A percentile compares a stretch with the other conserved stretches of the same genome.
These are phyloP conservation scores for Trissolcus japonicus DNA, from an alignment of 2,888 invertebrate species.

Conservation along the genomic window DNA sequence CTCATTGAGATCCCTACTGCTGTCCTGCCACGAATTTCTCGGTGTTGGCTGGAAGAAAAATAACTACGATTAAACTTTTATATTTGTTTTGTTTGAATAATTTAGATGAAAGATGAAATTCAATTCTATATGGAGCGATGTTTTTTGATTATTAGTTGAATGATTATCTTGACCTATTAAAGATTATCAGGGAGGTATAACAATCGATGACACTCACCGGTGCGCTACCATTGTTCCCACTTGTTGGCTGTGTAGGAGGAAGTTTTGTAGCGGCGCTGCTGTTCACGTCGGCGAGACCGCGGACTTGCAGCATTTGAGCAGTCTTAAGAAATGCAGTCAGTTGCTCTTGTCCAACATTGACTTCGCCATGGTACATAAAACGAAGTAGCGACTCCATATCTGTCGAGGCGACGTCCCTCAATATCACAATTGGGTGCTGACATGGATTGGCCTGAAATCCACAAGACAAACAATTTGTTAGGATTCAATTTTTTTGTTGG, in stretches of 20 bases:
- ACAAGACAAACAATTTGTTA: not conserved
- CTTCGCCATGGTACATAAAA: slow-evolving; percentile 95
- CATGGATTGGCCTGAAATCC: slow-evolving; percentile 85
- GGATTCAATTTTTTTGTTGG: not conserved
- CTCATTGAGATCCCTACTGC: slow-evolving; percentile 77
- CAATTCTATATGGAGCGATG: no score
- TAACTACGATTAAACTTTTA: slow-evolving; percentile 4
- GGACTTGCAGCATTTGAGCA: slow-evolving; percentile 90
- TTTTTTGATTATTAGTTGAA: not conserved
- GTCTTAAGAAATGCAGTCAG: slow-evolving; percentile 90
- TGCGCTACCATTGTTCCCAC: slow-evolving; percentile 82
- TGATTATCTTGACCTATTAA: not conserved
- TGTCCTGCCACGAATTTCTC: slow-evolving; percentile 81
- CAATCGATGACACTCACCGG: slow-evolving; percentile 79
- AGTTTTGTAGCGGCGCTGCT: slow-evolving; percentile 74
- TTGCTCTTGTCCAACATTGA: slow-evolving; percentile 92
- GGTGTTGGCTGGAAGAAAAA: slow-evolving; percentile 78
- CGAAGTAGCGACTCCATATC: slow-evolving; percentile 91
- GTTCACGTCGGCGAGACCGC: slow-evolving; percentile 89
- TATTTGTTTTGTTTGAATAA: no score
- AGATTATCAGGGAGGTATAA: not conserved
- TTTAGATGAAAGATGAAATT: not conserved
- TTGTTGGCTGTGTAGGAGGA: slow-evolving; percentile 66
- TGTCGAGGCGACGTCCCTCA: slow-evolving; percentile 89
- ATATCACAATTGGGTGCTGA: slow-evolving; percentile 92